Conservation (phyloP, 2,797 vertebrate genomes). For the Halcyon leucocephala region DNA sequence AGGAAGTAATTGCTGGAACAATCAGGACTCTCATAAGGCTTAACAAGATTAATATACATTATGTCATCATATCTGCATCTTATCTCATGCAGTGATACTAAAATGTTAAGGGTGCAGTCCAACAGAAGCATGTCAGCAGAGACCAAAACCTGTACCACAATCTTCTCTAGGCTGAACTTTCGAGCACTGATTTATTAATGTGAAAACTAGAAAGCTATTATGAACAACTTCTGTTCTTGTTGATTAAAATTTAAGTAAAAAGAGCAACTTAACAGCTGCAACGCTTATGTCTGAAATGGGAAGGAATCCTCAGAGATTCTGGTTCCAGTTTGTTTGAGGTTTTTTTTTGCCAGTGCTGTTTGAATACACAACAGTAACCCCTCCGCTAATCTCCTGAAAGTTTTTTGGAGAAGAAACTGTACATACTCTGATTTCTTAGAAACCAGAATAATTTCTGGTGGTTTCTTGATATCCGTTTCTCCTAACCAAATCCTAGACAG, state of each 20-base stretch:
- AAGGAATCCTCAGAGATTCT: neutral
- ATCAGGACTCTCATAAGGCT: neutral
- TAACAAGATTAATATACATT: neutral
- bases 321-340: neutral
- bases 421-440: constrained; percentile 7
- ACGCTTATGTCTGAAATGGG: neutral
- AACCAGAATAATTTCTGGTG: constrained; percentile 34
- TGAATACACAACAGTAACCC: neutral
- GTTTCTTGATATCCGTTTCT: constrained; percentile 41
- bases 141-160: neutral
- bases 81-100: neutral
- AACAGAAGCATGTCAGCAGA: neutral
- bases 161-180: constrained; percentile 21
- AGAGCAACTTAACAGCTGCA: neutral
- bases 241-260: neutral
- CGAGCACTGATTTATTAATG: neutral
- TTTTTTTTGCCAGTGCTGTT: neutral
- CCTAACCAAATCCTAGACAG: neutral
- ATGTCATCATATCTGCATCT: neutral
- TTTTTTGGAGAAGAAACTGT: neutral
- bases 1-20: neutral
- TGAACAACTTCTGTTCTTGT: neutral
- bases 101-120: neutral
- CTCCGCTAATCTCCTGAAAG: neutral
- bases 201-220: neutral